A percentile compares a stretch with the other conserved stretches of the same genome.
Evolutionary conservation across 2,888 invertebrate species (phyloP).

Genomic region (Napeogenes sylphis): DNA sequence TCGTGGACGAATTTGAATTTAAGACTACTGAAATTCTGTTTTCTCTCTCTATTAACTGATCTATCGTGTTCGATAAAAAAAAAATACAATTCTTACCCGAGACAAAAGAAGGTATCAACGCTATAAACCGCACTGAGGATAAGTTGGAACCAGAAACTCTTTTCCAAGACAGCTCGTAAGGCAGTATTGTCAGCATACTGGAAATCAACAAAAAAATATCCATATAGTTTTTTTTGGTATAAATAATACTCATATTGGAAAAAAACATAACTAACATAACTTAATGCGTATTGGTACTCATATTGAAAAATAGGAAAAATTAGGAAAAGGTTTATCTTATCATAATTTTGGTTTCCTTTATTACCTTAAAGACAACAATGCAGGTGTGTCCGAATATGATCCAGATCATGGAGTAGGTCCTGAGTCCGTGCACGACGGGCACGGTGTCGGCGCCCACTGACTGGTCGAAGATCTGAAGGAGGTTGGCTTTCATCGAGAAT

Average conservation of each 20-base stretch:
- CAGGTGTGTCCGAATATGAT: slow-evolving; percentile 86
- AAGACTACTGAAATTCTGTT: too few species aligned
- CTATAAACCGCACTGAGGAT: slow-evolving; percentile 88
- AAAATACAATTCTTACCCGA: slow-evolving; percentile 63
- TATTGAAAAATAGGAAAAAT: slow-evolving; percentile 20
- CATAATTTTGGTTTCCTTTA: neutral
- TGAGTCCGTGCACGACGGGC: slow-evolving; percentile 84
- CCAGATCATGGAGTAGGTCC: slow-evolving; percentile 83
- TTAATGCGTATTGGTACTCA: too few species aligned
- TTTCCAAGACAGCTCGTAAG: slow-evolving; percentile 81
- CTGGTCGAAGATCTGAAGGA: slow-evolving; percentile 88
- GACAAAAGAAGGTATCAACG: slow-evolving; percentile 90
- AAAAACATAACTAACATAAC: too few species aligned
- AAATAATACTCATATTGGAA: too few species aligned
- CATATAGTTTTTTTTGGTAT: too few species aligned
- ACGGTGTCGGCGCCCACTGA: slow-evolving; percentile 88
- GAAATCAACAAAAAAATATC: too few species aligned
- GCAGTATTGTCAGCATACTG: slow-evolving; percentile 87
- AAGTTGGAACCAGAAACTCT: slow-evolving; percentile 88
- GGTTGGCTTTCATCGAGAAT: slow-evolving; percentile 86
- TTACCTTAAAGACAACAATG: slow-evolving; percentile 85
- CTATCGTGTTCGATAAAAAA: neutral
- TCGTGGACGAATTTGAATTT: too few species aligned
- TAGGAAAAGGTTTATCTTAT: neutral
- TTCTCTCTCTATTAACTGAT: too few species aligned